Evolutionary conservation across 2,113 vertebrate species (phyloP).

Genomic region (Castor canadensis): DNA sequence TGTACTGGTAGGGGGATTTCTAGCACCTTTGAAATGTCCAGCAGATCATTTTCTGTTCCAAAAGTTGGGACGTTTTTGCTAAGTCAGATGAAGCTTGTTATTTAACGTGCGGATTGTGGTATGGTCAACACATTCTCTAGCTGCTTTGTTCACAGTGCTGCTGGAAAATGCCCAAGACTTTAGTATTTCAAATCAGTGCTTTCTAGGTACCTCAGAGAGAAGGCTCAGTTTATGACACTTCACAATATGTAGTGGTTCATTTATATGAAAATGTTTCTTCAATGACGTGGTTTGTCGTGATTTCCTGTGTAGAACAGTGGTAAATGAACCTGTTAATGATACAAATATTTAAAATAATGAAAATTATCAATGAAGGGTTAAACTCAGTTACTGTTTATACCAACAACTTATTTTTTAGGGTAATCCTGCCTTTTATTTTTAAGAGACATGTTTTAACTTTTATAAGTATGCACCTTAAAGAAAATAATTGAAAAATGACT

Average conservation of each 20-base stretch:
- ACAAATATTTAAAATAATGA: constrained; percentile 32
- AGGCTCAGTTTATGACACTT: constrained; percentile 49
- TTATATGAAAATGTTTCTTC: constrained; percentile 33
- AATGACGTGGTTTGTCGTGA: not conserved
- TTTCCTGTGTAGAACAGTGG: constrained; percentile 10
- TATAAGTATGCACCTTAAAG: not conserved
- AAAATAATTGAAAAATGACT: constrained; percentile 21
- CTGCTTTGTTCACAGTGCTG: constrained; percentile 70
- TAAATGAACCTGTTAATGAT: not conserved
- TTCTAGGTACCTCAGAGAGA: constrained; percentile 24
- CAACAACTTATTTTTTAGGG: not conserved
- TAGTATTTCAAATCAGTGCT: constrained; percentile 60
- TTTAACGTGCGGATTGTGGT: constrained; percentile 73
- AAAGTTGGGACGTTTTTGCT: constrained; percentile 73
- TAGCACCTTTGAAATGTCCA: constrained; percentile 71
- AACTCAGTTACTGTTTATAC: not conserved
- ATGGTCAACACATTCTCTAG: constrained; percentile 76
- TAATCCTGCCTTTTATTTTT: not conserved
- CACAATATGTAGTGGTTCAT: not conserved
- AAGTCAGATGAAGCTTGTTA: constrained; percentile 75
- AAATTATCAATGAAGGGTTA: not conserved
- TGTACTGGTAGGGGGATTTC: constrained; percentile 65
- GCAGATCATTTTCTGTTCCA: constrained; percentile 74
- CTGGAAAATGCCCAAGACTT: constrained; percentile 69
- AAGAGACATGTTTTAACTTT: not conserved